Percentiles rank a stretch among this genome's conserved stretches.
These are phyloP conservation scores for Cichlasoma orientale DNA, from an alignment of 2,797 vertebrate genomes.

Conservation along the genomic window DNA sequence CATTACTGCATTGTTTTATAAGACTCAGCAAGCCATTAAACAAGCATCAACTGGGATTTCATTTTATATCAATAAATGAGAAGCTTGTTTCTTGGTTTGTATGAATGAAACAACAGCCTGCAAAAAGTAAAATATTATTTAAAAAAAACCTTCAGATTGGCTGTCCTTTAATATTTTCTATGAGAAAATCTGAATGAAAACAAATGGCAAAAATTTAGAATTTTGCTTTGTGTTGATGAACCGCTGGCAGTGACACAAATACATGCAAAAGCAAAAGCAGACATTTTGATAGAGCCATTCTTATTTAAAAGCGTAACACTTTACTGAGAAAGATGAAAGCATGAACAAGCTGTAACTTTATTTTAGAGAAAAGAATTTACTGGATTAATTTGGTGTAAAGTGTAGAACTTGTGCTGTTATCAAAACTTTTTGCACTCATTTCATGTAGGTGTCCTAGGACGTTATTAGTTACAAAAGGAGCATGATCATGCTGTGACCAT, in stretches of 20 bases:
- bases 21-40: background rate
- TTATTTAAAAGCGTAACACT: background rate
- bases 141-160: background rate
- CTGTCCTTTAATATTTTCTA: background rate
- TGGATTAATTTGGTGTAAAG: background rate
- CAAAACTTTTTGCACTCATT: no score
- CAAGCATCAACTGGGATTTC: background rate
- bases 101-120: no score
- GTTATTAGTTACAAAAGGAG: no score
- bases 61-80: background rate
- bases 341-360: background rate
- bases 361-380: background rate
- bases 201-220: background rate
- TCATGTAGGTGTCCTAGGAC: no score
- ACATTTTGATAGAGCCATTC: background rate
- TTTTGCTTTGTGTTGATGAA: background rate
- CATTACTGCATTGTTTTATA: background rate
- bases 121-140: background rate
- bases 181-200: background rate
- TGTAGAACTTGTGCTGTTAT: background rate
- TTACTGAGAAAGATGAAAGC: background rate
- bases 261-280: background rate
- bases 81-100: background rate
- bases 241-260: background rate
- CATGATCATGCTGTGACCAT: no score